These are phyloP conservation scores for Camponotus fellah DNA, from an alignment of 2,888 invertebrate species.

Conservation along the genomic window DNA sequence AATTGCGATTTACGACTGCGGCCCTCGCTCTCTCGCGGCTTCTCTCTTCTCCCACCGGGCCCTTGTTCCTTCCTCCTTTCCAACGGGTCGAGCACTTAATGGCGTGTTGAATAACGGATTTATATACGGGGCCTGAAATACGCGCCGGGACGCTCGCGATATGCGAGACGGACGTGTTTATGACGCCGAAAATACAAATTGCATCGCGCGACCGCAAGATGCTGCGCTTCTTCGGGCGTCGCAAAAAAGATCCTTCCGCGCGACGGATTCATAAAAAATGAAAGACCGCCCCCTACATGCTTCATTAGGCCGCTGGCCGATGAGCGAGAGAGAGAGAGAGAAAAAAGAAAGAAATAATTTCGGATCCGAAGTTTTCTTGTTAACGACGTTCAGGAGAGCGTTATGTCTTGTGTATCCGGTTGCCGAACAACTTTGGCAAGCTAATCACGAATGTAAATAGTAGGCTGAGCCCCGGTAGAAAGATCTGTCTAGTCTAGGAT, in stretches of 20 bases:
- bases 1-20: constrained; percentile 84
- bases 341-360: constrained; percentile 38
- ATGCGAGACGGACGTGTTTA: constrained; percentile 79
- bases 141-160: constrained; percentile 74
- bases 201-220: constrained; percentile 50
- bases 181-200: constrained; percentile 82
- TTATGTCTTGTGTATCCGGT: constrained; percentile 62
- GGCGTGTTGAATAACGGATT: constrained; percentile 86
- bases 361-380: constrained; percentile 67
- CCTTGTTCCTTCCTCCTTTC: constrained; percentile 72
- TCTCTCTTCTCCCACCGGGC: constrained; percentile 63
- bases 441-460: constrained; percentile 42
- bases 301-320: constrained; percentile 50
- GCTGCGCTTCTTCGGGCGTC: constrained; percentile 46
- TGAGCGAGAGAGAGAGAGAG: constrained; percentile 14
- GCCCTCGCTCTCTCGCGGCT: constrained; percentile 53
- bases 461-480: neutral
- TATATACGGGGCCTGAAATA: constrained; percentile 83
- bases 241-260: constrained; percentile 60
- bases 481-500: constrained; percentile 9
- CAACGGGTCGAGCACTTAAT: constrained; percentile 82
- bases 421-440: constrained; percentile 32
- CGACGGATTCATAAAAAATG: constrained; percentile 53
- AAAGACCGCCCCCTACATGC: constrained; percentile 43
- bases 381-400: constrained; percentile 72